Conservation (phyloP, 2,797 vertebrate genomes). For the Eleutherodactylus coqui region DNA sequence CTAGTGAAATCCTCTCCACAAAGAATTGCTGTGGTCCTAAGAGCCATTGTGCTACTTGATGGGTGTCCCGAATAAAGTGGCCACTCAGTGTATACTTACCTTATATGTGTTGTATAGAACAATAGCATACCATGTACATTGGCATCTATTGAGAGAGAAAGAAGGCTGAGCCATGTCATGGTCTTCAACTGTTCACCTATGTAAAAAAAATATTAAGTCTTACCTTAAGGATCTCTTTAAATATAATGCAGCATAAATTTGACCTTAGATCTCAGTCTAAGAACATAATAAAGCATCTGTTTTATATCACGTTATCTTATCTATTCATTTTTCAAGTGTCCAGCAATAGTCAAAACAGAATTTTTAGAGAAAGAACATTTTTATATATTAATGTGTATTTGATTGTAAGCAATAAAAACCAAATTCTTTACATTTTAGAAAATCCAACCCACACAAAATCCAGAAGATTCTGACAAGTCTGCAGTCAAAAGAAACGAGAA, state of each 20-base stretch:
- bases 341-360: neutral
- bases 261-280: neutral
- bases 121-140: too few species aligned
- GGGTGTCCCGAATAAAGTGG: too few species aligned
- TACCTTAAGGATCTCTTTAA: neutral
- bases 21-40: too few species aligned
- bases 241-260: neutral
- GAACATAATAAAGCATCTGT: conserved; percentile 10
- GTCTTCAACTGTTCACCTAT: neutral
- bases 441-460: neutral
- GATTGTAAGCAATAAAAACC: neutral
- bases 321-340: neutral
- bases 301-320: conserved; percentile 18
- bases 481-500: neutral
- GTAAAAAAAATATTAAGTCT: neutral
- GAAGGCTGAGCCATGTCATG: too few species aligned
- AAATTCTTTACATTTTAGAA: neutral
- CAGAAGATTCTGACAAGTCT: neutral
- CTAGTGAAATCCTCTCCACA: too few species aligned
- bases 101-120: too few species aligned
- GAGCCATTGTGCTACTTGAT: too few species aligned
- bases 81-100: too few species aligned
- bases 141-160: too few species aligned
- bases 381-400: neutral
- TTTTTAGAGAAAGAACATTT: neutral